These are phyloP conservation scores for human DNA, from an alignment of 2,113 vertebrate genomes.

Conservation along the genomic window DNA sequence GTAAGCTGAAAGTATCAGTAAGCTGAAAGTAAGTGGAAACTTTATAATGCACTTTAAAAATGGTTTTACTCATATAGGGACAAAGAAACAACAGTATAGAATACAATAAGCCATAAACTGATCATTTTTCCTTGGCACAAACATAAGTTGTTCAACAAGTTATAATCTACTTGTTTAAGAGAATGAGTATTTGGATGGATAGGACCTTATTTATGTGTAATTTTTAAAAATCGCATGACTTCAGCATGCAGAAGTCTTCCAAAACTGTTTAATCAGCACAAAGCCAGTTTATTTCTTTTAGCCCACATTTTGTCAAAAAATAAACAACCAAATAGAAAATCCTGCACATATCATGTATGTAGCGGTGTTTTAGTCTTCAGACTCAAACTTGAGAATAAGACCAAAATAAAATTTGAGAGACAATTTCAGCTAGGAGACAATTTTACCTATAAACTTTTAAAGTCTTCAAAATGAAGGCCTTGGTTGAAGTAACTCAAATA, in stretches of 20 bases:
- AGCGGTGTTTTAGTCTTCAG: neutral
- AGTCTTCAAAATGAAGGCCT: neutral
- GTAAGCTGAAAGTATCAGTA: constrained; percentile 9
- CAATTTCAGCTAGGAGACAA: neutral
- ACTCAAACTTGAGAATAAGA: neutral
- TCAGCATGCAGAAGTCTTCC: neutral
- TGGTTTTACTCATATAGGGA: constrained; percentile 21
- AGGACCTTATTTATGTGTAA: neutral
- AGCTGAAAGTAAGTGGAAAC: neutral
- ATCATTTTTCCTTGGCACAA: constrained; percentile 43
- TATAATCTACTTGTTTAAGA: neutral
- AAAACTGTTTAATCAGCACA: neutral
- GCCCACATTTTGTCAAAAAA: neutral
- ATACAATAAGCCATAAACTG: neutral
- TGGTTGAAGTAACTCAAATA: neutral
- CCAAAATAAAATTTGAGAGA: constrained; percentile 17
- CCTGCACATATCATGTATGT: neutral
- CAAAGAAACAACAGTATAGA: constrained; percentile 28
- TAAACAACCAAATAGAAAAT: neutral
- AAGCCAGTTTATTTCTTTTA: neutral
- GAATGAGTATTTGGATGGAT: neutral
- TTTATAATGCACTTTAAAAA: neutral
- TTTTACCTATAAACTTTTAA: neutral
- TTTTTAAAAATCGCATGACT: neutral
- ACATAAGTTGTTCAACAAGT: constrained; percentile 31